Conservation (phyloP, 2,888 invertebrate genomes). For the Diogma glabrata region DNA sequence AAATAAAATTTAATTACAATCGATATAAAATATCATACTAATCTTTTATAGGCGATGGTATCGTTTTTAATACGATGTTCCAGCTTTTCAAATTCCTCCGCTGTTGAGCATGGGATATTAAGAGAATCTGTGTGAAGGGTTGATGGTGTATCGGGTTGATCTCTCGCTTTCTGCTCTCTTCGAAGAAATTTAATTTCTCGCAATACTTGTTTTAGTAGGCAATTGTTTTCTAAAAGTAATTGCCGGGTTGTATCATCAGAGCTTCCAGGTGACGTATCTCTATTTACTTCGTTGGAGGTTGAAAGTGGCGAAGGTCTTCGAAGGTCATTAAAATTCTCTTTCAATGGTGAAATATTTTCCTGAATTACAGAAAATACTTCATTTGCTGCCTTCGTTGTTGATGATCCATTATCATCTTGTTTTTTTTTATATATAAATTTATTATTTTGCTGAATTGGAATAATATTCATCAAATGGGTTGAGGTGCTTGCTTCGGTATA, state of each 20-base stretch:
- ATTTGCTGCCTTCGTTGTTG: too few species aligned
- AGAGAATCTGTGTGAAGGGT: too few species aligned
- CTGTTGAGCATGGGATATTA: too few species aligned
- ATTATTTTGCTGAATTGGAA: not conserved
- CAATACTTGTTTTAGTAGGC: not conserved
- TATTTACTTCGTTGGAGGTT: not conserved
- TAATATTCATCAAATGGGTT: not conserved
- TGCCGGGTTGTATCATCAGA: not conserved
- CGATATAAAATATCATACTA: not conserved
- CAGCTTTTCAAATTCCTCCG: too few species aligned
- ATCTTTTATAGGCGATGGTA: too few species aligned
- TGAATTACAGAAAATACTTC: too few species aligned
- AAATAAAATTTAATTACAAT: conserved; percentile 3
- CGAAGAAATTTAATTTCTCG: not conserved
- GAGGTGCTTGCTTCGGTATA: not conserved
- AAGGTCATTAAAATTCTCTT: too few species aligned
- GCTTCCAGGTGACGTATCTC: not conserved
- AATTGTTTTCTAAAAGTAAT: not conserved
- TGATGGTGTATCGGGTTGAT: too few species aligned
- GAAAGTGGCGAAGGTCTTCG: too few species aligned
- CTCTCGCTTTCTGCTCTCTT: not conserved
- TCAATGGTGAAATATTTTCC: too few species aligned
- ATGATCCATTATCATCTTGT: not conserved
- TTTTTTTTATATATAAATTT: not conserved
- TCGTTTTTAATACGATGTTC: too few species aligned